Base-by-base conservation (phyloP, 2,888 invertebrate genomes). In the Acrobasis suavella region DNA sequence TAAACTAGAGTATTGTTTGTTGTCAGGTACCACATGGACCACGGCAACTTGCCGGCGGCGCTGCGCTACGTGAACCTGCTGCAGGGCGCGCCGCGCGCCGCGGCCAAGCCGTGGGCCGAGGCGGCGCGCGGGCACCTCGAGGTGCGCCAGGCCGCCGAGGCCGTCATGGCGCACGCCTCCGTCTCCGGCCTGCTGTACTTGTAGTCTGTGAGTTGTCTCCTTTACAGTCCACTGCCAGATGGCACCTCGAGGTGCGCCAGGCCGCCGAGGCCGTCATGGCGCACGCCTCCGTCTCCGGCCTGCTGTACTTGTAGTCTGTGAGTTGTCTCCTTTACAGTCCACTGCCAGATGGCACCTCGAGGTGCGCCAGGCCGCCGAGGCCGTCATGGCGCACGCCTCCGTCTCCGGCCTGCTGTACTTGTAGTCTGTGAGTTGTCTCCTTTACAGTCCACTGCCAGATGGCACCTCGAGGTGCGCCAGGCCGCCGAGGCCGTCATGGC, bases 21-120 rank as follows among this genome's bases (percentile, higher is more conserved):
- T n/a, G n/a, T n/a, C 80, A 97, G 97, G 83, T 97, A 96, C 86
- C 96, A 96, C 94, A 92, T 99, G 80, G 97, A 98, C 76, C 95
- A 96, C 75, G 97, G 97, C 15, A 96, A 99, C 81, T 93, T 99
- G 69, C 93, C 95, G 66, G 95, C 96, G 80, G 96, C 98, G 0
- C 91, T 99, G 12, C 95, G 96, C 68, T 98, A 98, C 89, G 96
- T 97, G 93, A 98, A 98, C 87, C 94, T 98, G 64, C 91, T 99
- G 64, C 94, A 95, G 78, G 99, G 99, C 17, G 98, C 97, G 15
- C 95, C 99, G 0, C 94, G 97, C 9, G 94, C 95, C 60, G 95
- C 98, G 10, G 97, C 98, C 0, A 85, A 85, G 59, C 96, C 96
- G 69, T 99, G 99, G 99, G 95, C 97, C 78, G 93, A 94, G 65